A percentile compares a stretch with the other conserved stretches of the same genome.
Conservation (phyloP, 2,888 invertebrate species). For the Scrobipalpa costella region DNA sequence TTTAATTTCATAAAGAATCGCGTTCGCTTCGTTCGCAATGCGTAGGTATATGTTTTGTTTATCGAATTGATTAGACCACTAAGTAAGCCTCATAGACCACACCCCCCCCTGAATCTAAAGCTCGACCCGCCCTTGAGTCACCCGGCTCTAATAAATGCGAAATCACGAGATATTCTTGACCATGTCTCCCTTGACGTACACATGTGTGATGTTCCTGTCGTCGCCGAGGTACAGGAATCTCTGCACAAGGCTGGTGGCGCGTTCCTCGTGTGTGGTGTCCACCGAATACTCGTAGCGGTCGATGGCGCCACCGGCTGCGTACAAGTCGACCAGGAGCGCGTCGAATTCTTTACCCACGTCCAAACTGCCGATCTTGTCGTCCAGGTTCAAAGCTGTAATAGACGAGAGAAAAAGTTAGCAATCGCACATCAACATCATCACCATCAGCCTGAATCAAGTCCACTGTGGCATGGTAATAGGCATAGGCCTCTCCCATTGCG, state of each 20-base stretch:
- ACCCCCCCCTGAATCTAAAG: no score
- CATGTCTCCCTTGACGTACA: conserved; percentile 86
- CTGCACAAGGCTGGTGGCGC: conserved; percentile 83
- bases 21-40: no score
- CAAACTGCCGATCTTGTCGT: conserved; percentile 90
- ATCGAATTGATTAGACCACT: no score
- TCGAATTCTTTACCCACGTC: conserved; percentile 92
- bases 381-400: conserved; percentile 85
- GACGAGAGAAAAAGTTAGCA: background rate
- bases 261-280: conserved; percentile 55
- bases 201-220: conserved; percentile 89
- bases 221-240: conserved; percentile 90
- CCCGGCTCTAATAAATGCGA: background rate
- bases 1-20: no score
- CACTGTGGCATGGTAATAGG: no score
- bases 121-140: no score
- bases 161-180: conserved; percentile 30
- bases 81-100: no score
- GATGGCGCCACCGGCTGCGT: conserved; percentile 67
- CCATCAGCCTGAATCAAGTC: no score
- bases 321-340: conserved; percentile 89
- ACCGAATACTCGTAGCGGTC: conserved; percentile 68
- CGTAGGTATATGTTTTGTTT: no score
- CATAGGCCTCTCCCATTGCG: no score
- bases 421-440: background rate